Percentiles rank a stretch among this genome's conserved stretches.
These are phyloP conservation scores for Saguinus midas DNA, from an alignment of 2,113 vertebrate species.

Conservation along the genomic window DNA sequence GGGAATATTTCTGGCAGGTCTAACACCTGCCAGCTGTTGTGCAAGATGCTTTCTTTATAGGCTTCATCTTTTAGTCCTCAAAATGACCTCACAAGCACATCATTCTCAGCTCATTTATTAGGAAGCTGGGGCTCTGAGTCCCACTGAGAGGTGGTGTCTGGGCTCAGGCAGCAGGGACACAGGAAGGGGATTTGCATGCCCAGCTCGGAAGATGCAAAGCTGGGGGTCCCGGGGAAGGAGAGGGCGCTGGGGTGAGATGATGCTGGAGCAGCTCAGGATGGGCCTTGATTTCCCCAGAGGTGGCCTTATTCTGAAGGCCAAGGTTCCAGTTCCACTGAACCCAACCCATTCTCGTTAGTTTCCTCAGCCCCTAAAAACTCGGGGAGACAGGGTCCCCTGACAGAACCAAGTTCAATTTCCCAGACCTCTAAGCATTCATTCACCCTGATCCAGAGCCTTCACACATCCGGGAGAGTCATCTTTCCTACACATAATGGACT, in stretches of 20 bases:
- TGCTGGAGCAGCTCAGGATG: not conserved
- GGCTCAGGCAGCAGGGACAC: not conserved
- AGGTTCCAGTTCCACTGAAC: not conserved
- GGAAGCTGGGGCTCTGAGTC: not conserved
- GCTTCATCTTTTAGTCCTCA: not conserved
- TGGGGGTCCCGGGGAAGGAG: not conserved
- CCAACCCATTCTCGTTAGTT: not conserved
- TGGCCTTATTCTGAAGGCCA: not conserved
- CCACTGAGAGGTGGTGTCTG: not conserved
- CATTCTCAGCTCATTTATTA: fast-evolving
- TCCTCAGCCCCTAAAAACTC: not conserved
- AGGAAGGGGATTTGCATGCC: not conserved
- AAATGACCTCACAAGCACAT: not conserved
- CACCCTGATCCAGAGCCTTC: too few species aligned
- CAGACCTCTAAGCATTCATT: too few species aligned
- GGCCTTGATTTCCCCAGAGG: not conserved
- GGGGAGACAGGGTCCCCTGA: too few species aligned
- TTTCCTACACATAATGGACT: too few species aligned
- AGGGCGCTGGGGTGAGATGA: not conserved
- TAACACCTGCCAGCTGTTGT: too few species aligned
- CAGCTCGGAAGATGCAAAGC: not conserved
- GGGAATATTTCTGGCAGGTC: not conserved
- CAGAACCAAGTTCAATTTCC: too few species aligned
- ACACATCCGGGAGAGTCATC: too few species aligned
- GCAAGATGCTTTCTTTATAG: not conserved